Conservation (phyloP, 2,797 vertebrate species). For the Gambelia wislizenii region DNA sequence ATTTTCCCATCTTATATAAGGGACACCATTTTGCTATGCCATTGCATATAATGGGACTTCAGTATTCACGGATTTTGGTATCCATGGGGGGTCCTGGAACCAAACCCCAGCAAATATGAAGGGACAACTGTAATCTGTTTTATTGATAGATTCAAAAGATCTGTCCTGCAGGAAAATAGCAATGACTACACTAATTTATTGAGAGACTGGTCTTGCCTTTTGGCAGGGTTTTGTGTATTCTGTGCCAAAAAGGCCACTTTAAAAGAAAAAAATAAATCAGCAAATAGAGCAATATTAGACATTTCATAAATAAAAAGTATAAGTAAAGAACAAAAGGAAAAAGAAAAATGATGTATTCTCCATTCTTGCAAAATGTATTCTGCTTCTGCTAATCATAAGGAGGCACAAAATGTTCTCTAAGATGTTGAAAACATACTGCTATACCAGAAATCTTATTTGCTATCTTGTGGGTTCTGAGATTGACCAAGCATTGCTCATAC, state of each 20-base stretch:
- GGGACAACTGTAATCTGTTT: constrained; percentile 15
- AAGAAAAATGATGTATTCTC: not conserved
- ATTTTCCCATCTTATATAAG: too few species aligned
- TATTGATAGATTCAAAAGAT: not conserved
- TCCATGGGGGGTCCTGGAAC: too few species aligned
- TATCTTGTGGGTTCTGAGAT: not conserved
- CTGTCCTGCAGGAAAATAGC: not conserved
- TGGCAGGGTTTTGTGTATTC: not conserved
- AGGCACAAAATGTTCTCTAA: not conserved
- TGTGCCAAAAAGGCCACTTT: not conserved
- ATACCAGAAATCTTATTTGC: not conserved
- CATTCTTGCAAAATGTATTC: not conserved
- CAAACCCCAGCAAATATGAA: too few species aligned
- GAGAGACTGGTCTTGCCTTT: not conserved
- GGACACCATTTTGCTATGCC: too few species aligned
- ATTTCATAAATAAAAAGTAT: not conserved
- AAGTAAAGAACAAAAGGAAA: not conserved
- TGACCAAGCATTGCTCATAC: not conserved
- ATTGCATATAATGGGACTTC: too few species aligned
- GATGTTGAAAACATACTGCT: not conserved
- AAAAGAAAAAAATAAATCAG: not conserved
- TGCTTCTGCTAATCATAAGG: not conserved
- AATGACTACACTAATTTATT: not conserved
- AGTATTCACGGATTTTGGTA: too few species aligned
- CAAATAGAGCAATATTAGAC: not conserved